Base-by-base conservation (phyloP, 1,140 invertebrate species). In the Polyergus mexicanus region DNA sequence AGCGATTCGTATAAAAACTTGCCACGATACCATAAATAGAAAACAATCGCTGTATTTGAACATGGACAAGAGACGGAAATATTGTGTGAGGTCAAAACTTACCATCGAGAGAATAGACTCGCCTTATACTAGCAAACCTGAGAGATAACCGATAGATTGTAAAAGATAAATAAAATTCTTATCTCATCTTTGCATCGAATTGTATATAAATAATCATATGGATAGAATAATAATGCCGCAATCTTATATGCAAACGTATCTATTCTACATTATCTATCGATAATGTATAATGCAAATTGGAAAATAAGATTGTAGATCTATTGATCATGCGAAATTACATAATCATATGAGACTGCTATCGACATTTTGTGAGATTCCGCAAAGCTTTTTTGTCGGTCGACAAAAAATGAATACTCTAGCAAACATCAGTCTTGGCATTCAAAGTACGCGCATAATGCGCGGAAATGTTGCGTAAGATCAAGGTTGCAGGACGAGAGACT, bases 381-480 rank as follows among this genome's bases (percentile, higher is more conserved):
- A n/a, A 19, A 41, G 44, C n/a, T n/a, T 54, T 66, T 19, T 11
- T 44, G 60, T 22, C 51, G 58, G 38, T 63, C 22, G 58, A 28
- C 56, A 28, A 25, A 65, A 63, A 11, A 58, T 16, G 22, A 60
- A 16, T 8, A 10, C 22, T 76, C 32, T 54, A 10, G 6, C 47
- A 62, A 80, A 44, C 10, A 11, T 78, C 75, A 51, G 51, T 22
- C 13, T 8, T 41, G 38, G 62, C 54, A 56, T 35, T 56, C 75
- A 62, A 35, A 56, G 68, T 44, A 32, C 32, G 32, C 3, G 32
- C 32, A 32, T 32, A 63, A 76, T 85, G 86, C 76, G 88, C 90
- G 91, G 89, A 92, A 92, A 92, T 78, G 66, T 88, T 88, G 66
- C 60, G 86, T 13, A 72, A 88, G 87, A 85, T 87, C 85, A 87